Evolutionary conservation across 2,797 vertebrate genomes (phyloP).

Genomic region (Jordanella pulchra): DNA sequence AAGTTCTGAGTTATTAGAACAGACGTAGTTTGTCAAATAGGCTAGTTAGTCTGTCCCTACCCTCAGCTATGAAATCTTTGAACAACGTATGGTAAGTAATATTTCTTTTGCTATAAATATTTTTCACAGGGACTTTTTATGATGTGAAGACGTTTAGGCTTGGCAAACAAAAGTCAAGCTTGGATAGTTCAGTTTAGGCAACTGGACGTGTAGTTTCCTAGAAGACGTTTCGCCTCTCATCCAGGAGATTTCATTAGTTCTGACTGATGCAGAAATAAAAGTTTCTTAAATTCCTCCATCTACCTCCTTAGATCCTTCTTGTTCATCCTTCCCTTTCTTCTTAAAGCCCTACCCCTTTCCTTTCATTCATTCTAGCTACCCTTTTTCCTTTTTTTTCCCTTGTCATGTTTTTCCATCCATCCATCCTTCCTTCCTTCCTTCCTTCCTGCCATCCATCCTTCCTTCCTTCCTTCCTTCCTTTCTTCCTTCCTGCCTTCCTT

Average conservation of each 20-base stretch:
- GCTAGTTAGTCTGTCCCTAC: neutral
- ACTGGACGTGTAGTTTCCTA: no score
- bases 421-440: neutral
- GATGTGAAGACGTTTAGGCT: conserved; percentile 36
- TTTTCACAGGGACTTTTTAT: conserved; percentile 52
- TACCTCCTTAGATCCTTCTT: neutral
- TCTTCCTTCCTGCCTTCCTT: neutral
- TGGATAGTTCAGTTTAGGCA: no score
- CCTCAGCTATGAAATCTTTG: neutral
- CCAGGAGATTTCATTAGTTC: no score
- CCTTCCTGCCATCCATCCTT: neutral
- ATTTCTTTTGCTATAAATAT: conserved; percentile 41
- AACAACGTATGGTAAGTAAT: neutral
- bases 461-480: neutral
- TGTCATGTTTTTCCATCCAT: no score
- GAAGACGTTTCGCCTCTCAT: no score
- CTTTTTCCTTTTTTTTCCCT: no score
- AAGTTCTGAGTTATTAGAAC: conserved; percentile 18
- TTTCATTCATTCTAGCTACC: neutral
- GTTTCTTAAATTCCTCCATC: no score
- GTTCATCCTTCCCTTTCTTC: neutral
- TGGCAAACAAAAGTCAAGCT: conserved; percentile 72
- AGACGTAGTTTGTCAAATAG: conserved; percentile 3
- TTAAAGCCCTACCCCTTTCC: neutral
- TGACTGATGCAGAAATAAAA: no score